A percentile compares a stretch with the other conserved stretches of the same genome.
These are phyloP conservation scores for Gambusia holbrooki DNA, from an alignment of 2,113 vertebrate genomes.

Conservation along the genomic window DNA sequence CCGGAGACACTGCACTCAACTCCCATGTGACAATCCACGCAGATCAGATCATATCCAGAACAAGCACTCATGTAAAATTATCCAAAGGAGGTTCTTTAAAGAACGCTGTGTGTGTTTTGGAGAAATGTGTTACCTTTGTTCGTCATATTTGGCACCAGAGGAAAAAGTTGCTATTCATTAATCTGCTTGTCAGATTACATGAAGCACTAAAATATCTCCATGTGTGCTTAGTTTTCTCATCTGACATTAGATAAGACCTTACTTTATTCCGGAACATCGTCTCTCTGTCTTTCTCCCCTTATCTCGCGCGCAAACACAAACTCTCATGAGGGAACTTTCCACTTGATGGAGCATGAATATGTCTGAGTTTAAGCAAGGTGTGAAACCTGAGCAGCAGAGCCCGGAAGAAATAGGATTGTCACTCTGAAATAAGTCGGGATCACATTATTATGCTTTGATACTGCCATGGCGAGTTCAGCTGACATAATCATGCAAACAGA, in stretches of 20 bases:
- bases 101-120: slow-evolving; percentile 10
- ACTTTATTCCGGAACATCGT: slow-evolving; percentile 30
- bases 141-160: slow-evolving; percentile 29
- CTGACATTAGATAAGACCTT: slow-evolving; percentile 34
- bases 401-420: slow-evolving; percentile 47
- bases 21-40: slow-evolving; percentile 55
- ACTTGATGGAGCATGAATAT: slow-evolving; percentile 36
- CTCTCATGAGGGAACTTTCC: slow-evolving; percentile 37
- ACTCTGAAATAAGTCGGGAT: slow-evolving; percentile 40
- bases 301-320: slow-evolving; percentile 6
- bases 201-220: slow-evolving; percentile 23
- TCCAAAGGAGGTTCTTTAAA: slow-evolving; percentile 56
- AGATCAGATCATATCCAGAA: slow-evolving; percentile 34
- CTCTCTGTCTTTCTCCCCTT: slow-evolving; percentile 7
- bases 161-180: slow-evolving; percentile 7
- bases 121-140: slow-evolving; percentile 27
- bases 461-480: slow-evolving; percentile 37
- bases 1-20: slow-evolving; percentile 49
- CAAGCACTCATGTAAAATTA: slow-evolving; percentile 23
- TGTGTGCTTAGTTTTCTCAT: slow-evolving; percentile 38
- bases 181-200: slow-evolving; percentile 23
- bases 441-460: slow-evolving; percentile 51
- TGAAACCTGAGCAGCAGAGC: slow-evolving; percentile 35
- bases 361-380: slow-evolving; percentile 53
- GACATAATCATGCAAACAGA: slow-evolving; percentile 20